Conservation (phyloP, 2,797 vertebrate species). For the Tinamus major region DNA sequence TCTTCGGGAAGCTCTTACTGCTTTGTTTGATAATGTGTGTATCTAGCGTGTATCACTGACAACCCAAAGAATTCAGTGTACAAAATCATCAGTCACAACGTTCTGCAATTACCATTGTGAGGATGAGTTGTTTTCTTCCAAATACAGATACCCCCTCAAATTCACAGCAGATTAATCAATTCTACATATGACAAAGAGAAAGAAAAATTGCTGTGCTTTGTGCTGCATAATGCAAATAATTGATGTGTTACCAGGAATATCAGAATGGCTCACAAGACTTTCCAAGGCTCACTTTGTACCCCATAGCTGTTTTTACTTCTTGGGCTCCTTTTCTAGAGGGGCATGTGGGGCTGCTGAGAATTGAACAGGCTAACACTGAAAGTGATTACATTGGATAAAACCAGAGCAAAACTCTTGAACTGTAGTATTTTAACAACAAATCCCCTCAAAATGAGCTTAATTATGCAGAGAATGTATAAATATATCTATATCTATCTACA, state of each 20-base stretch:
- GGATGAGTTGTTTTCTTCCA: background rate
- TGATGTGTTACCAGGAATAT: background rate
- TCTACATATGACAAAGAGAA: accelerated
- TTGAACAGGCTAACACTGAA: background rate
- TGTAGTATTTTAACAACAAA: background rate
- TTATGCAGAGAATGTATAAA: background rate
- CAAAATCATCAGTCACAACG: background rate
- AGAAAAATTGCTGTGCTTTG: background rate
- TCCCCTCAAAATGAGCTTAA: background rate
- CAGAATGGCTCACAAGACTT: accelerated
- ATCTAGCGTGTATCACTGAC: background rate
- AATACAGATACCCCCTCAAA: background rate
- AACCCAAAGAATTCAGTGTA: background rate
- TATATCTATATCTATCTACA: no score
- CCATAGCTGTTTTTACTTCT: background rate
- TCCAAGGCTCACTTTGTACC: background rate
- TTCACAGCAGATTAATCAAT: background rate
- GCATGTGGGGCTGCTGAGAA: background rate
- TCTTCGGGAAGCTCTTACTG: background rate
- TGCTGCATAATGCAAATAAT: accelerated
- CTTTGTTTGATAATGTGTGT: background rate
- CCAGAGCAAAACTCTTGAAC: background rate
- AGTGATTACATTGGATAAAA: background rate
- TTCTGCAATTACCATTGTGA: accelerated
- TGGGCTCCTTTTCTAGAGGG: background rate